Conservation (phyloP, 2,888 invertebrate genomes). For the Molorchus minor region DNA sequence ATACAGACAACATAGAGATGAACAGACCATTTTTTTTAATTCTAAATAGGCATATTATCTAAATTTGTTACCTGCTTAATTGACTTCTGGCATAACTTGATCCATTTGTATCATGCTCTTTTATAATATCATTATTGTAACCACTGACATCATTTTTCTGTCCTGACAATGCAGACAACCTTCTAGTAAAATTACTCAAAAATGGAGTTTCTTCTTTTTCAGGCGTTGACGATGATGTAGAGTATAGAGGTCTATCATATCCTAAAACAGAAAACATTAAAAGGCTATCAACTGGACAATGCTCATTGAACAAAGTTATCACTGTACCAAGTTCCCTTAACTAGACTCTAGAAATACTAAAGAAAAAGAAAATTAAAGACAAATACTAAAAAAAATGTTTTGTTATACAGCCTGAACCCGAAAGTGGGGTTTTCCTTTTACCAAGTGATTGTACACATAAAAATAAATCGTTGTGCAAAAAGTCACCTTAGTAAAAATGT, state of each 20-base stretch:
- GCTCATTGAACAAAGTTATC: no score
- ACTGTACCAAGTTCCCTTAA: no score
- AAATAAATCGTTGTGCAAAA: no score
- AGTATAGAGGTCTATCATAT: constrained; percentile 48
- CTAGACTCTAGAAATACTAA: no score
- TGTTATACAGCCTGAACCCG: no score
- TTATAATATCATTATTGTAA: constrained; percentile 56
- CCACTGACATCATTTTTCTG: constrained; percentile 51
- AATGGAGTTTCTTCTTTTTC: constrained; percentile 72
- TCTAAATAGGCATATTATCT: not conserved
- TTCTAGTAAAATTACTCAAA: constrained; percentile 75
- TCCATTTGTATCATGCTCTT: constrained; percentile 60
- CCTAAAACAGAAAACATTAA: constrained; percentile 34
- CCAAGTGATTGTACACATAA: no score
- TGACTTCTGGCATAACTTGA: constrained; percentile 43
- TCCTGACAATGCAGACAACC: constrained; percentile 63
- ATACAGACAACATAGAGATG: not conserved
- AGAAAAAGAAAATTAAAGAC: no score
- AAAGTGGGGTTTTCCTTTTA: no score
- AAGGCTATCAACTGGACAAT: no score
- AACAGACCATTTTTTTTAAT: not conserved
- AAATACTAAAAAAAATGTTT: no score
- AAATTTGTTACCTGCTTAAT: constrained; percentile 45
- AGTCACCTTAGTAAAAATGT: no score
- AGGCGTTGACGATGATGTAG: constrained; percentile 31